These are phyloP conservation scores for Machimus atricapillus DNA, from an alignment of 2,888 invertebrate species.

Conservation along the genomic window DNA sequence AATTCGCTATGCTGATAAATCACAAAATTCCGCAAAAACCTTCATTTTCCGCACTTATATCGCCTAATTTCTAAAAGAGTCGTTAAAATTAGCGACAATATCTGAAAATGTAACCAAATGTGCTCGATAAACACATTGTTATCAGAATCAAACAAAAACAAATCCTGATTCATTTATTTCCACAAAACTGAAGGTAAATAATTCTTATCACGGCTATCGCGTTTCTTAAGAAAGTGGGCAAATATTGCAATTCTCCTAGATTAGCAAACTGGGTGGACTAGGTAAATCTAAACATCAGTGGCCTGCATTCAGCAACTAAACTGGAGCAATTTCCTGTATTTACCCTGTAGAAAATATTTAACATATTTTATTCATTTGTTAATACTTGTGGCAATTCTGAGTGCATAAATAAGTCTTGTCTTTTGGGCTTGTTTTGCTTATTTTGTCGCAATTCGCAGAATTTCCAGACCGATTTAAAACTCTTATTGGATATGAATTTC, in stretches of 20 bases:
- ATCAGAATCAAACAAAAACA: neutral
- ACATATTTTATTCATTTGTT: neutral
- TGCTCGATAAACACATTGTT: neutral
- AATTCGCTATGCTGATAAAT: neutral
- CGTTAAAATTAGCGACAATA: neutral
- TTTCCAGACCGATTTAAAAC: neutral
- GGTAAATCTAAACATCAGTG: neutral
- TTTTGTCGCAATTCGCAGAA: neutral
- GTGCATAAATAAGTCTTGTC: neutral
- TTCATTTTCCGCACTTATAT: neutral
- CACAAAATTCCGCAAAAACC: too few relatives aligned
- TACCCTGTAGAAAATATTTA: too few relatives aligned
- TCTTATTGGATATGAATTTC: too few relatives aligned
- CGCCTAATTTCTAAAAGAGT: neutral
- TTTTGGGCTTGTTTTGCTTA: too few relatives aligned
- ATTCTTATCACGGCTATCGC: neutral
- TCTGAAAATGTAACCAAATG: neutral
- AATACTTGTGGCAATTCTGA: neutral
- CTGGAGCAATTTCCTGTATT: neutral
- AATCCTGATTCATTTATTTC: neutral
- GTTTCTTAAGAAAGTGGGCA: neutral
- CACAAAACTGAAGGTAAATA: neutral
- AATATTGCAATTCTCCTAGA: neutral
- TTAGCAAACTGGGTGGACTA: neutral
- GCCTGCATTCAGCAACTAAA: neutral